These are phyloP conservation scores for Pollenia labialis DNA, from an alignment of 2,888 invertebrate genomes.

Conservation along the genomic window DNA sequence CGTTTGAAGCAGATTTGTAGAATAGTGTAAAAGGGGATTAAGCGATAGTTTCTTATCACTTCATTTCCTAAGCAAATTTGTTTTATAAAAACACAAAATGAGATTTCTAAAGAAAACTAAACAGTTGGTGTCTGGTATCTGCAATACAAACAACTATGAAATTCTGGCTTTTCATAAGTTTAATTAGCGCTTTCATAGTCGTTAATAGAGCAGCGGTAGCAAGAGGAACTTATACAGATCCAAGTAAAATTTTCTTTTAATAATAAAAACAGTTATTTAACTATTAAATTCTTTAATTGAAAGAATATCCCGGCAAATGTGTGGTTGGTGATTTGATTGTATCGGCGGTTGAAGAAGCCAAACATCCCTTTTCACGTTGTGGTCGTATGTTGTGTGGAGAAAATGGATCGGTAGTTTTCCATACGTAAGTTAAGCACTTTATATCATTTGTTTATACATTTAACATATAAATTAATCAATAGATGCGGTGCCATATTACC, in stretches of 20 bases:
- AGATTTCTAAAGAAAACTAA: not conserved
- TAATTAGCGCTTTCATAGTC: not conserved
- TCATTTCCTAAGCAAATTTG: not conserved
- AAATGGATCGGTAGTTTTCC: not conserved
- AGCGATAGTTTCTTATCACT: constrained; percentile 16
- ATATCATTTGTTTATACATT: not conserved
- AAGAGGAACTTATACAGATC: constrained; percentile 26
- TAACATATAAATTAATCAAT: not conserved
- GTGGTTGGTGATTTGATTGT: constrained; percentile 7
- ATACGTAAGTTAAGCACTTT: constrained; percentile 23
- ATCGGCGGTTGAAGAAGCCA: constrained; percentile 12
- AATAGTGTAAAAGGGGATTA: too few species aligned
- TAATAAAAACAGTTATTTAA: not conserved
- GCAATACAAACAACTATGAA: constrained; percentile 21
- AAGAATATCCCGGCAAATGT: constrained; percentile 42
- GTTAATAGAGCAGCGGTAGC: constrained; percentile 15
- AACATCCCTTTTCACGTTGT: constrained; percentile 8
- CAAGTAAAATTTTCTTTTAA: constrained; percentile 15
- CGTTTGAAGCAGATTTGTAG: too few species aligned
- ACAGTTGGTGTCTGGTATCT: constrained; percentile 11
- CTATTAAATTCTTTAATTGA: not conserved
- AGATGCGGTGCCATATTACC: constrained; percentile 26
- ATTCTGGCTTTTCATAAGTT: constrained; percentile 17
- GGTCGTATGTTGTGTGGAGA: constrained; percentile 15
- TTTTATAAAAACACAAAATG: not conserved